Base-by-base conservation (phyloP, 2,888 invertebrate species). In the Carpatolechia fugitivella region DNA sequence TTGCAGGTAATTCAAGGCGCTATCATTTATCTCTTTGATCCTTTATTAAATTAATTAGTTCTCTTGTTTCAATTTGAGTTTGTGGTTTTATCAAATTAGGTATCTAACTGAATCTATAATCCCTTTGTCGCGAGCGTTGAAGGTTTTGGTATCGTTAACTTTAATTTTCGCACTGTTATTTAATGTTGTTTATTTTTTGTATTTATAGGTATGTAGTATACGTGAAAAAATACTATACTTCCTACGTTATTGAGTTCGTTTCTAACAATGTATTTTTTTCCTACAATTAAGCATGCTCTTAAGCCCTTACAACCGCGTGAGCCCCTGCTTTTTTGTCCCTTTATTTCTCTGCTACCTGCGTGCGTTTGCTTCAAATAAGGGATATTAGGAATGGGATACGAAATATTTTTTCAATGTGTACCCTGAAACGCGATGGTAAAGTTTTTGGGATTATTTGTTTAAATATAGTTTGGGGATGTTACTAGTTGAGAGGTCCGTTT, bases 401-500 rank as follows among this genome's bases (percentile, higher is more conserved):
- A 1, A 7, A 51, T 47, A 62, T 79, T 82, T 82, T 83, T 78
- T 76, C 64, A 62, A 49, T 76, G 78, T 66, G 64, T 53, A 63
- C 71, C 58, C 83, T 85, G 66, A 56, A 84, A 71, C 85, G 63
- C 86, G 71, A 57, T 78, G 66, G 57, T 53, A 60, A 72, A 69
- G 65, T 85, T 81, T 81, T 73, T 40, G 51, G 51, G 33, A 20
- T 13, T 60, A 61, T 61, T 20, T 56, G 53, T 52, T 68, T 70
- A 50, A 29, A 14, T 50, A 76, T 68, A 66, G 61, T 65, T 66
- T 52, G 53, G 48, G 8, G 8, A 8, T 0, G 0, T 11, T 24
- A 7, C 4, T 29, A 48, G 20, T 1, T 65, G 61, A 85, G 74
- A 78, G 88, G 88, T 88, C 87, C 88, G 81, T 80, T 80, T 85